Percentiles rank a stretch among this genome's conserved stretches.
Conservation (phyloP, 2,888 invertebrate genomes). For the Hirtodrosophila cameraria region DNA sequence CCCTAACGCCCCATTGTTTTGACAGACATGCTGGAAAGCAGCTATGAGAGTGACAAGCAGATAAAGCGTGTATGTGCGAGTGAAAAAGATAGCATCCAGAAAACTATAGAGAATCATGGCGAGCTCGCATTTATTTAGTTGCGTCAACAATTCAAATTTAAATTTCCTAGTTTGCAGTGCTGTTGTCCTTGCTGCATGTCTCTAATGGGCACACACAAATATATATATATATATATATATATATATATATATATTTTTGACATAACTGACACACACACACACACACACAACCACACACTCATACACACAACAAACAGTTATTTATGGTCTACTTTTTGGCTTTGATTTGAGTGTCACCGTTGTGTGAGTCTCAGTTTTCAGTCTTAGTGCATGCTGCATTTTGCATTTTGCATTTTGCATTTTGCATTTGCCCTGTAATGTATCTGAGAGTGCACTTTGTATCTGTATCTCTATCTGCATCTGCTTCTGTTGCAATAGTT, state of each 20-base stretch:
- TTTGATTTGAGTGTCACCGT: slow-evolving; percentile 26
- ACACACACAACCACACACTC: slow-evolving; percentile 11
- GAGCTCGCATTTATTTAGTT: slow-evolving; percentile 53
- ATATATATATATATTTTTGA: no score
- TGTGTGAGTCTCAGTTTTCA: slow-evolving; percentile 16
- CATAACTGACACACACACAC: slow-evolving; percentile 16
- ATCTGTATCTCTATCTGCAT: slow-evolving; percentile 9
- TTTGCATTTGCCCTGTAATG: slow-evolving; percentile 20
- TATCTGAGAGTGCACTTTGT: slow-evolving; percentile 14
- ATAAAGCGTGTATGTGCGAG: slow-evolving; percentile 1
- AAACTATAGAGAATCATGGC: slow-evolving; percentile 33
- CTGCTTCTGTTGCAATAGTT: no score
- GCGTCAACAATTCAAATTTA: slow-evolving; percentile 60
- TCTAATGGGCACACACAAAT: slow-evolving; percentile 11
- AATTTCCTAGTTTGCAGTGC: slow-evolving; percentile 38
- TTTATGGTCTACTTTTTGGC: slow-evolving; percentile 46
- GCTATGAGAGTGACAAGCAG: background rate
- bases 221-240: no score
- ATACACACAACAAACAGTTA: slow-evolving; percentile 22
- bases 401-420: slow-evolving; percentile 22
- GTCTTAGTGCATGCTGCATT: slow-evolving; percentile 5
- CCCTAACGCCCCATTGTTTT: slow-evolving; percentile 11
- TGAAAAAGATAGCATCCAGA: no score
- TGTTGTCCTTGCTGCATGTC: slow-evolving; percentile 14
- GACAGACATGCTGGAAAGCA: slow-evolving; percentile 1